Evolutionary conservation across 1,140 invertebrate genomes (phyloP), one percentile per base, ranked within the genome.

Genomic region (Maniola jurtina): DNA sequence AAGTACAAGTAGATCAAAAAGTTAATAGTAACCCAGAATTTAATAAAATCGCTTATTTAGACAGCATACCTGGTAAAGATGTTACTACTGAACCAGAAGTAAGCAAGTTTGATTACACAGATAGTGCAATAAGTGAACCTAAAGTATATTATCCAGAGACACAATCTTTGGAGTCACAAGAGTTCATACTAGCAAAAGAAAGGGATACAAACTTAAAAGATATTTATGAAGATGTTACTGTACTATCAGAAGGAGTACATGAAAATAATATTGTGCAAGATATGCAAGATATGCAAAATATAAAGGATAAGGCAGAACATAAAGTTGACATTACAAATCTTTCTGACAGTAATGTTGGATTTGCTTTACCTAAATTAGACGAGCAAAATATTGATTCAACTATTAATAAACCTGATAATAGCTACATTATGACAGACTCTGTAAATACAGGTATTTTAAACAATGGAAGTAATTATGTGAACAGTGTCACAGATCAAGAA

Each of bases 181-280:
- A 70, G 47, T 65, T 65, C 52, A 58, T 58, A 40, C 33, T 58
- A 33, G 59, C 68, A n/a, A 55, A 57, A 0, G 35, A 52, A 47
- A 63, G 52, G n/a, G 16, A 64, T 35, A 15, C 61, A 10, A 61
- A 56, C n/a, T 58, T 33, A 11, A 67, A 61, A 42, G 52, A 71
- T 54, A 64, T 71, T 25, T 16, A 64, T 48, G 11, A 61, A 36
- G 34, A 56, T 61, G 25, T 11, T 56, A n/a, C 13, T 38, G 0
- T 52, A 40, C 36, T 50, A 14, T 14, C 45, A 40, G 10, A 40
- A 40, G 10, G 35, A 50, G 35, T 35, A 38, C 11, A 10, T 52
- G 10, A 3, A 0, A 52, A 16, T 50, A 4, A 50, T 25, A 14
- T 50, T 34, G 6, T 8, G 34, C 25, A 34, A 55, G 9, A 34